Percentiles rank a stretch among this genome's conserved stretches.
phyloP scores from a whole-genome alignment of 1,140 invertebrate genomes.

The Triops cancriformis region DNA sequence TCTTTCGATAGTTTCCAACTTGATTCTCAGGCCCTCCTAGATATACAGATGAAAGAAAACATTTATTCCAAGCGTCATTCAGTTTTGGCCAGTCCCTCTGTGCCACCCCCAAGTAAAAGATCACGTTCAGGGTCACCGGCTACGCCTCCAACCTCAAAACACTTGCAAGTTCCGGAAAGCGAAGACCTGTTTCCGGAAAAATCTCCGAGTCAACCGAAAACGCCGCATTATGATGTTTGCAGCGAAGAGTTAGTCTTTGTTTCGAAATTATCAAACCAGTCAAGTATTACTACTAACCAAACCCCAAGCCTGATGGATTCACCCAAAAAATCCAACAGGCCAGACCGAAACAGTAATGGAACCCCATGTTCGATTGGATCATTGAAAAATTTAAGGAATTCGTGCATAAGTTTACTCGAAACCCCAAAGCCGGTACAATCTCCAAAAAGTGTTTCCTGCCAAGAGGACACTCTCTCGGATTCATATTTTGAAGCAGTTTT shows the following conservation, averaged over 20 bases:
- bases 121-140: not conserved
- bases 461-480: conserved; percentile 28
- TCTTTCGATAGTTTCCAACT: not conserved
- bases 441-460: not conserved
- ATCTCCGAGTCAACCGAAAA: not conserved
- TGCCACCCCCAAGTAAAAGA: not conserved
- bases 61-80: not conserved
- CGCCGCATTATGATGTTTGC: conserved; percentile 25
- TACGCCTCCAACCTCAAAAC: not conserved
- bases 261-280: not conserved
- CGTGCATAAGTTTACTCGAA: no score
- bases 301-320: not conserved
- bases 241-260: conserved; percentile 29
- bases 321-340: not conserved
- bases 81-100: not conserved
- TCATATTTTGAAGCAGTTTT: conserved; percentile 30
- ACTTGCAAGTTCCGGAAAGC: not conserved
- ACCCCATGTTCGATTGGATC: not conserved
- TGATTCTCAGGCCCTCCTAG: not conserved
- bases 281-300: not conserved
- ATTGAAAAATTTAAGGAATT: not conserved
- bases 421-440: no score
- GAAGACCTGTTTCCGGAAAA: not conserved
- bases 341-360: not conserved
- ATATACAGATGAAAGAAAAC: not conserved